Percentiles rank a stretch among this genome's conserved stretches.
Conservation (phyloP, 2,888 invertebrate genomes). For the Cerceris ruficornis region DNA sequence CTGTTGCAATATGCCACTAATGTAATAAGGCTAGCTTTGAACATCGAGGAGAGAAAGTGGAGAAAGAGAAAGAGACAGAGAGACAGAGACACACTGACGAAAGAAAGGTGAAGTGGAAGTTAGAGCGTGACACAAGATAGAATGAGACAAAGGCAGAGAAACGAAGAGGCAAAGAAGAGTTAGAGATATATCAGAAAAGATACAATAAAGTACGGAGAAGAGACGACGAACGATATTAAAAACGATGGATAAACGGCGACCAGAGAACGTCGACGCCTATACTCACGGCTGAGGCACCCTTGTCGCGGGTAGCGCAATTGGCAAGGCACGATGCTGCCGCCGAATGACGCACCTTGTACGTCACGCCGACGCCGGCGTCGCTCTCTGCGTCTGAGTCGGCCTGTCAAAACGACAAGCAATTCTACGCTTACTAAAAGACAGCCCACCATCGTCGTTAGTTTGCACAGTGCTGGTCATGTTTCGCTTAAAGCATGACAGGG, state of each 20-base stretch:
- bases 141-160: conserved; percentile 10
- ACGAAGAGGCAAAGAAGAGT: conserved; percentile 9
- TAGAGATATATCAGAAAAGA: conserved; percentile 59
- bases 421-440: conserved; percentile 77
- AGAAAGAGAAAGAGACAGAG: conserved; percentile 34
- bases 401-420: conserved; percentile 79
- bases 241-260: conserved; percentile 28
- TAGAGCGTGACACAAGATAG: no score
- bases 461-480: conserved; percentile 20
- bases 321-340: conserved; percentile 81
- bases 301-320: conserved; percentile 80
- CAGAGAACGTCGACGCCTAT: conserved; percentile 66
- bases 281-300: conserved; percentile 80
- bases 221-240: neutral
- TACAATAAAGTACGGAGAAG: neutral
- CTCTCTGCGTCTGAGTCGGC: conserved; percentile 81
- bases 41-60: conserved; percentile 66
- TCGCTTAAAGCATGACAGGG: conserved; percentile 20
- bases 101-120: conserved; percentile 18
- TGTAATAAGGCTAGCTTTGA: conserved; percentile 3
- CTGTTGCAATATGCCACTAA: conserved; percentile 15
- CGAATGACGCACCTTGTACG: conserved; percentile 84
- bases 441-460: conserved; percentile 38
- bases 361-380: conserved; percentile 86
- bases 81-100: conserved; percentile 40